phyloP scores from a whole-genome alignment of 2,888 invertebrate genomes.

The Meandrusa payeni region DNA sequence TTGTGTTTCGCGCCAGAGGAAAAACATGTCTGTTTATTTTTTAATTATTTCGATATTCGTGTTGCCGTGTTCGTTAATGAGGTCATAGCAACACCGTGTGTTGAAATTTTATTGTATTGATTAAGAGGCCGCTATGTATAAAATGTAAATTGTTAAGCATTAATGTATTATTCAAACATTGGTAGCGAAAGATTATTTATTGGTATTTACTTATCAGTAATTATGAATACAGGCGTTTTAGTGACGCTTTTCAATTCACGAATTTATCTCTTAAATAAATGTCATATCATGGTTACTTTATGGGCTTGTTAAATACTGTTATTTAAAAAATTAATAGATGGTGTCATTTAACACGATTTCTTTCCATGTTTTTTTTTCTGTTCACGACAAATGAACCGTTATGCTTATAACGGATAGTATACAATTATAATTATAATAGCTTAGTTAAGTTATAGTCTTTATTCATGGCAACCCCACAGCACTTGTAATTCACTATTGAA shows the following conservation, averaged over 20 bases:
- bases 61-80: slow-evolving; percentile 14
- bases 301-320: too few species aligned
- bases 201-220: slow-evolving; percentile 14
- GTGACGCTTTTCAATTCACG: background rate
- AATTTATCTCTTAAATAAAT: background rate
- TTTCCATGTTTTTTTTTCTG: too few species aligned
- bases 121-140: slow-evolving; percentile 7
- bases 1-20: slow-evolving; percentile 17
- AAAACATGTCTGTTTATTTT: slow-evolving; percentile 19
- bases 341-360: too few species aligned
- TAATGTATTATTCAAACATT: slow-evolving; percentile 19
- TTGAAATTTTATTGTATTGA: slow-evolving; percentile 15
- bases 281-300: background rate
- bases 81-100: slow-evolving; percentile 7
- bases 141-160: slow-evolving; percentile 15
- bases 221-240: slow-evolving; percentile 8
- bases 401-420: too few species aligned
- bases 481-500: too few species aligned
- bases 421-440: too few species aligned
- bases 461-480: too few species aligned
- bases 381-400: too few species aligned
- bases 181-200: slow-evolving; percentile 12
- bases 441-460: too few species aligned
- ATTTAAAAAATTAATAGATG: too few species aligned
- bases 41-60: slow-evolving; percentile 19